phyloP scores from a whole-genome alignment of 2,113 vertebrate species.

The Porphyrio hochstetteri region DNA sequence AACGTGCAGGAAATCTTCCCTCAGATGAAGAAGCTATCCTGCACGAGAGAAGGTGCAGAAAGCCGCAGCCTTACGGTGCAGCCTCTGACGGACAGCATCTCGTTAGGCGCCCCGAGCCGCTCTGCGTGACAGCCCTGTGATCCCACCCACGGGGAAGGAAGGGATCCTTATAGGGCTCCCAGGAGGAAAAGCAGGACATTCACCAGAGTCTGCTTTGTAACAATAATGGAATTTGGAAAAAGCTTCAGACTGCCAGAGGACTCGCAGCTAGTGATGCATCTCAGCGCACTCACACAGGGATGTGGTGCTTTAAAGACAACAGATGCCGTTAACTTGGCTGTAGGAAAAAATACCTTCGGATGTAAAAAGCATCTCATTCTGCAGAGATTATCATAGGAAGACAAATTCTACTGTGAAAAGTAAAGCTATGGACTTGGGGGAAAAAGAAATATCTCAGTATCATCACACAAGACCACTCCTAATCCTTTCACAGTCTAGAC shows the following conservation, averaged over 20 bases:
- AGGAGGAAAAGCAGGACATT: conserved; percentile 23
- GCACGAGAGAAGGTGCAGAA: neutral
- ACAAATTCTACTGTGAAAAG: neutral
- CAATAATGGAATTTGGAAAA: conserved; percentile 57
- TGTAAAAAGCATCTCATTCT: neutral
- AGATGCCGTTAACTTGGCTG: neutral
- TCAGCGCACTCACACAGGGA: neutral
- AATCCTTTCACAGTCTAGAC: neutral
- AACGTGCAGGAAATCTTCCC: neutral
- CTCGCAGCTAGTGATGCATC: neutral
- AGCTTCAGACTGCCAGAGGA: neutral
- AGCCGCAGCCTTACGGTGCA: neutral
- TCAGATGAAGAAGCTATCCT: neutral
- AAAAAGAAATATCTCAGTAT: neutral
- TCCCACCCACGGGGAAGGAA: conserved; percentile 25
- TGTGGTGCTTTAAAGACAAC: neutral
- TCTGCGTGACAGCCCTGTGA: neutral
- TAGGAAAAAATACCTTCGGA: neutral
- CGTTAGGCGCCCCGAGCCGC: neutral
- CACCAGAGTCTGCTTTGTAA: conserved; percentile 47
- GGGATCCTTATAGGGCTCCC: conserved; percentile 22
- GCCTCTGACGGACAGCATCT: neutral
- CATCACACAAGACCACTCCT: neutral
- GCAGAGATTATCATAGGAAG: neutral
- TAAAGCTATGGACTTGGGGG: neutral